These are phyloP conservation scores for Trichoplusia ni DNA, from an alignment of 1,140 invertebrate species.

Conservation along the genomic window DNA sequence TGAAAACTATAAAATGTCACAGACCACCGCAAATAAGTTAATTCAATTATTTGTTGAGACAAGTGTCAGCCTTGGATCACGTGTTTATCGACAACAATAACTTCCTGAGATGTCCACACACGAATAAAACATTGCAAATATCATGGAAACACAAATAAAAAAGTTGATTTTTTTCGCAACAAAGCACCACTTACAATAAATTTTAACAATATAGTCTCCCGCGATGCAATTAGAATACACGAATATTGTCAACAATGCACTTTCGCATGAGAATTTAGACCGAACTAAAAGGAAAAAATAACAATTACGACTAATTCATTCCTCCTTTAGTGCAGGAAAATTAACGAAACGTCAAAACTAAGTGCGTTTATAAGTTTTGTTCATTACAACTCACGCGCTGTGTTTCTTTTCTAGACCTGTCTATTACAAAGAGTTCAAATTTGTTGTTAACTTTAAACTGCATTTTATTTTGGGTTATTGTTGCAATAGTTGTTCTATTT, in stretches of 20 bases:
- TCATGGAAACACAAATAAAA: constrained; percentile 8
- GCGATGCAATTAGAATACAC: neutral
- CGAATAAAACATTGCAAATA: constrained; percentile 33
- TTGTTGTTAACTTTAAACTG: no score
- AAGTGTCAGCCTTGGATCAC: constrained; percentile 42
- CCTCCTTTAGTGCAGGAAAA: constrained; percentile 27
- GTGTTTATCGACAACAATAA: constrained; percentile 43
- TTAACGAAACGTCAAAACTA: constrained; percentile 26
- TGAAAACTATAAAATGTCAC: neutral
- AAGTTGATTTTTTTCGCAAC: neutral
- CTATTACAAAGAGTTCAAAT: no score
- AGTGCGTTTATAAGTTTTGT: neutral
- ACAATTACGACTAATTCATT: constrained; percentile 37
- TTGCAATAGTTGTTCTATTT: no score
- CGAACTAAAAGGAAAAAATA: constrained; percentile 33
- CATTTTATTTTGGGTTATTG: no score
- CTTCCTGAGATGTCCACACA: constrained; percentile 35
- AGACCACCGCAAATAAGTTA: constrained; percentile 7
- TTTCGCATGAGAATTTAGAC: constrained; percentile 22
- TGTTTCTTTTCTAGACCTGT: no score
- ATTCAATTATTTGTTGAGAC: constrained; percentile 37
- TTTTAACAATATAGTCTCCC: neutral
- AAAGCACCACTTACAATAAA: constrained; percentile 4
- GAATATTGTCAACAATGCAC: constrained; percentile 14
- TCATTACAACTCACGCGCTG: neutral